Base-by-base conservation (phyloP, 2,888 invertebrate genomes). In the Ethmia dodecea region DNA sequence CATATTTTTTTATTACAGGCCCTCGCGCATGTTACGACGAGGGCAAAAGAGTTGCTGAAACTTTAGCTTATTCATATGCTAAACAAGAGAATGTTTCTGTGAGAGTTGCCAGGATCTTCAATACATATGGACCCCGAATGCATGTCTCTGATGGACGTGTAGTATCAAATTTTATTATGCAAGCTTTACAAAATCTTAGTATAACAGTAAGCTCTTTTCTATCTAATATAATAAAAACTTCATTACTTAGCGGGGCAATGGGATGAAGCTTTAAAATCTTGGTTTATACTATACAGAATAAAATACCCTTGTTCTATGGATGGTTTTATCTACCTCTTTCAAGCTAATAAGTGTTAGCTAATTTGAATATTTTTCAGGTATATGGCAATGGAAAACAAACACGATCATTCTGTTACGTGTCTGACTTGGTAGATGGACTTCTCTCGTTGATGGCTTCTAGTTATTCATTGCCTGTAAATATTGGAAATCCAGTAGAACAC, bases 91-190 rank as follows among this genome's bases (percentile, higher is more conserved):
- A 94, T 31, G 95, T 99, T 14, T 90, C 94, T 28, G 97, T 99
- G 0, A 88, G 99, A 33, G 98, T 99, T 5, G 99, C 99, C 1
- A 89, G 99, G 46, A 99, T 99, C 54, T 99, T 99, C 77, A 99
- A 99, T 74, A 99, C 99, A 0, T 99, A 97, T 66, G 99, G 99
- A 0, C 99, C 99, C 0, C 86, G 99, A 53, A 99, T 99, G 99
- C 98, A 98, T 63, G 96, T 97, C 90, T 96, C 98, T 45, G 99
- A 99, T 74, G 99, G 99, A 1, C 89, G 99, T 24, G 98, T 99
- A 1, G 99, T 99, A 1, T 98, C 98, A 9, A 99, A 99, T 86
- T 99, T 99, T 62, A 96, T 99, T 47, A 89, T 99, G 48, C 99
- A 99, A 80, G 97, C 98, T 0, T 79, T 99, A 37, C 95, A 97